Evolutionary conservation across 2,888 invertebrate genomes (phyloP), one percentile per base, ranked within the genome.

Genomic region (Deilephila porcellus): DNA sequence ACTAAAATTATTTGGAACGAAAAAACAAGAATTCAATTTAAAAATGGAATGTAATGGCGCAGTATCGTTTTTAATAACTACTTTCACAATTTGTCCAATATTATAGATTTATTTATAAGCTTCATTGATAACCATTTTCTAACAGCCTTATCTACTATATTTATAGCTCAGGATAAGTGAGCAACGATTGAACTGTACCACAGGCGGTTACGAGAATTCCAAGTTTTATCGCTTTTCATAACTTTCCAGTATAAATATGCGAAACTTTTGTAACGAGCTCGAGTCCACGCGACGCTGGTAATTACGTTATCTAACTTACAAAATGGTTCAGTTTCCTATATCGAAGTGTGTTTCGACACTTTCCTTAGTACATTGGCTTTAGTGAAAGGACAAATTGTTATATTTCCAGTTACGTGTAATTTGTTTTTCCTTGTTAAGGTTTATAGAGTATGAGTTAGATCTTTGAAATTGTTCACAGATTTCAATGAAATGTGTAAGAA

Each of bases 341-440:
- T 67, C 52, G 67, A 45, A n/a, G 45, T 60, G 19, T 56, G 17
- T 67, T 67, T 67, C 67, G 45, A 67, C 67, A 67, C 67, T 45
- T 45, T 67, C 25, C 45, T 19, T 11, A 17, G 67, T n/a, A 25
- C 4, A 45, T 45, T n/a, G 37, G 64, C 45, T 29, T 64, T 67
- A 67, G 67, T 60, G 34, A 71, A 59, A 71, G 71, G 71, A 45
- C 71, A 73, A 75, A 70, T 71, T 56, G 71, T 70, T 72, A 59
- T 19, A 34, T 14, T 73, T 72, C 73, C 14, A 0, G 20, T 25
- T 17, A 20, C 17, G 4, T 25, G n/a, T 2, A 20, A 64, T 45
- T 64, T 37, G 1, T 4, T 64, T 45, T 64, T 64, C 37, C 14
- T 45, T 60, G 8, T 20, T 60, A 20, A 11, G 20, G n/a, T 60